These are phyloP conservation scores for Lithophane ornitopus DNA, from an alignment of 2,888 invertebrate species.

Conservation along the genomic window DNA sequence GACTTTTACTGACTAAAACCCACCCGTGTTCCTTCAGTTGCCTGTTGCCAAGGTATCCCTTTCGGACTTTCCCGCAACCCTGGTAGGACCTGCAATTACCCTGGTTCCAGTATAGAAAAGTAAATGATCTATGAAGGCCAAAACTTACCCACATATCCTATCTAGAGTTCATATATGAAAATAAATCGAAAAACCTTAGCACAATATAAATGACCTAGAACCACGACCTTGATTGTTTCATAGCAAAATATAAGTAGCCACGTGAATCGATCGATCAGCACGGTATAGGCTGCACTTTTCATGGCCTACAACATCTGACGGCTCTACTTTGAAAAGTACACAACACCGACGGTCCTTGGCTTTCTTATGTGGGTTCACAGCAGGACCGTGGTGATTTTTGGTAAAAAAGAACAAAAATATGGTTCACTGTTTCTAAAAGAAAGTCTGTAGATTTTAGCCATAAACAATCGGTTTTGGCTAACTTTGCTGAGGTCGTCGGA, in stretches of 20 bases:
- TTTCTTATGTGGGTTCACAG: not conserved
- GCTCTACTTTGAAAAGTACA: not conserved
- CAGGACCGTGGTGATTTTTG: no score
- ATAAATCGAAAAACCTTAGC: not conserved
- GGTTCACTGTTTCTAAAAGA: no score
- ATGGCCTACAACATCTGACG: not conserved
- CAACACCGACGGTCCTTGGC: not conserved
- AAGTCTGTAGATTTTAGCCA: not conserved
- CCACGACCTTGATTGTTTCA: slow-evolving; percentile 26
- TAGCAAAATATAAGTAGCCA: slow-evolving; percentile 19
- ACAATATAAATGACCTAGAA: not conserved
- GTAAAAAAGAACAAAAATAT: no score
- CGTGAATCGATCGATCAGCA: slow-evolving; percentile 11
- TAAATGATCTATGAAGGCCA: not conserved
- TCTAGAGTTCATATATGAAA: not conserved
- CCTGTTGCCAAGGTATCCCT: no score
- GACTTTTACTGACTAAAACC: no score
- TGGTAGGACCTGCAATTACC: not conserved
- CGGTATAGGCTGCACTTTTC: not conserved
- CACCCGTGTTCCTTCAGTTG: no score
- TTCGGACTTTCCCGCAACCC: no score
- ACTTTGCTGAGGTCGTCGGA: not conserved
- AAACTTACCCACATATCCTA: not conserved
- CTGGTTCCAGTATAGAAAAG: not conserved
- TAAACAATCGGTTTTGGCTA: not conserved